Evolutionary conservation across 2,888 invertebrate genomes (phyloP).

Genomic region (Mechanitis messenoides): DNA sequence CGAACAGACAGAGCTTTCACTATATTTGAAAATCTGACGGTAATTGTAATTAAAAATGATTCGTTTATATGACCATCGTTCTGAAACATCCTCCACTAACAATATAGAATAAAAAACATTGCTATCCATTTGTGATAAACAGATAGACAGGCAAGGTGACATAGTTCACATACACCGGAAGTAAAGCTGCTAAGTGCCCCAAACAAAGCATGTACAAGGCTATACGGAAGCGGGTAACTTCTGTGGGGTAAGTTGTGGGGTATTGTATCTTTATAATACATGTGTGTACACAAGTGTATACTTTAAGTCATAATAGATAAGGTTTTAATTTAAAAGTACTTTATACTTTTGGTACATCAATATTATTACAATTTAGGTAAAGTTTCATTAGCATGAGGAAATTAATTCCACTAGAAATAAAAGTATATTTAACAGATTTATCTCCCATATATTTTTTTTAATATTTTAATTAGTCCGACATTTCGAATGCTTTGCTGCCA

Average conservation of each 20-base stretch:
- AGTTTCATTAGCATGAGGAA: no score
- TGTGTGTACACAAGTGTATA: conserved; percentile 15
- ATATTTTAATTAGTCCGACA: no score
- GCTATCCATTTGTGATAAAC: conserved; percentile 50
- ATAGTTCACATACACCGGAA: conserved; percentile 63
- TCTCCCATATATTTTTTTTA: no score
- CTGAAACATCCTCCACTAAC: no score
- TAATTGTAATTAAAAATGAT: no score
- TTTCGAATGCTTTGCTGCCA: no score
- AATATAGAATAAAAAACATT: conserved; percentile 39
- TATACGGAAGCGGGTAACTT: conserved; percentile 29
- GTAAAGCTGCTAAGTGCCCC: conserved; percentile 62
- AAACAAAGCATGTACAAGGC: conserved; percentile 27
- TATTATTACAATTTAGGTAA: conserved; percentile 51
- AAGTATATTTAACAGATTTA: no score
- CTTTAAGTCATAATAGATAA: conserved; percentile 22
- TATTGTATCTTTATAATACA: conserved; percentile 7
- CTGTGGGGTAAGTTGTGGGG: no score
- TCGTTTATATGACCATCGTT: no score
- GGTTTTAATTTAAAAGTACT: conserved; percentile 5
- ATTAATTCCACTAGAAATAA: no score
- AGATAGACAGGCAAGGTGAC: conserved; percentile 51
- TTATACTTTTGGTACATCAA: conserved; percentile 36
- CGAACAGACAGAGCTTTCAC: no score
- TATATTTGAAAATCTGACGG: no score